A percentile compares a stretch with the other conserved stretches of the same genome.
Evolutionary conservation across 1,140 invertebrate genomes (phyloP).

Genomic region (Lepidotrigona ventralis): DNA sequence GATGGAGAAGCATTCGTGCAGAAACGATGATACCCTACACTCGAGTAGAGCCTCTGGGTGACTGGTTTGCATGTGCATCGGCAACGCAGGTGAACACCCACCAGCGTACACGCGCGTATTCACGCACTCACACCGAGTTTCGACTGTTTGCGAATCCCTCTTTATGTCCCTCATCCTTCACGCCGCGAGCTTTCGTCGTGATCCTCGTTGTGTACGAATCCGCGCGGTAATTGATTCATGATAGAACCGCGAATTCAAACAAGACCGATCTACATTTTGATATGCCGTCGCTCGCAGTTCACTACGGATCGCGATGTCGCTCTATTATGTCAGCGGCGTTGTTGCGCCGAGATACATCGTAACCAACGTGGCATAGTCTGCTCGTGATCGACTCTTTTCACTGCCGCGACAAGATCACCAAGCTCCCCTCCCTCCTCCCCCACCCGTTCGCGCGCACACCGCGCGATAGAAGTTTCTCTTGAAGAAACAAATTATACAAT

Average conservation of each 20-base stretch:
- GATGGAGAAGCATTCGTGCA: constrained; percentile 38
- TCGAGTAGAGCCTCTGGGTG: background rate
- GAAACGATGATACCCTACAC: constrained; percentile 34
- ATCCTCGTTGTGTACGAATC: constrained; percentile 71
- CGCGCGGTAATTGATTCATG: constrained; percentile 75
- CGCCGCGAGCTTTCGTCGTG: constrained; percentile 65
- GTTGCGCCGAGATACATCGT: constrained; percentile 60
- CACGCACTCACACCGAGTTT: background rate
- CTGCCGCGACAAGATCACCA: constrained; percentile 12
- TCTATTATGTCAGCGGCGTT: constrained; percentile 60
- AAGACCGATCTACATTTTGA: constrained; percentile 72
- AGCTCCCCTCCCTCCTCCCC: too few relatives aligned
- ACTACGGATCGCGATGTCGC: constrained; percentile 55
- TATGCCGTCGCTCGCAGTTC: constrained; percentile 60
- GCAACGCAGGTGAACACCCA: constrained; percentile 26
- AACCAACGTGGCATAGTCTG: constrained; percentile 51
- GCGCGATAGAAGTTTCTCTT: background rate
- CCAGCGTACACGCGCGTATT: background rate
- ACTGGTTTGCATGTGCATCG: constrained; percentile 37
- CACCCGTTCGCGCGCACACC: background rate
- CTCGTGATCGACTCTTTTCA: constrained; percentile 58
- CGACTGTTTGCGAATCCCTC: constrained; percentile 40
- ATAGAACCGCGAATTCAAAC: constrained; percentile 74
- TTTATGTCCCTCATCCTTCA: constrained; percentile 63
- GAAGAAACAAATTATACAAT: background rate